Evolutionary conservation across 2,113 vertebrate species (phyloP), one percentile per base, ranked within the genome.

Genomic region (Xiphorhynchus elegans): DNA sequence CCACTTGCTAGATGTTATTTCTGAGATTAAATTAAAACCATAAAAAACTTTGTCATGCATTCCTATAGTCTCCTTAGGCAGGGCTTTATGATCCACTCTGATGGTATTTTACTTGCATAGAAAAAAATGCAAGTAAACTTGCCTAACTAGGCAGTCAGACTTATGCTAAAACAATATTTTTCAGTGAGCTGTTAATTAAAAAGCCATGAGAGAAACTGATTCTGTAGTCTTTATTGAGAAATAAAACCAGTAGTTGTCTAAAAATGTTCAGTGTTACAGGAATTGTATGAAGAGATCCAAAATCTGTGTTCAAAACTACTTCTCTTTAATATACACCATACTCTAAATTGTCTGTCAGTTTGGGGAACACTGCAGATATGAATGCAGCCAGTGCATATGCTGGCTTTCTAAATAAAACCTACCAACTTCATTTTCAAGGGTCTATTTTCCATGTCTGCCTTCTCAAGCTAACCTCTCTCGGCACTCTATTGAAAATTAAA

Each of bases 321-420:
- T 94, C 62, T 83, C 44, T 93, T 84, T 94, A 94, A 90, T 56
- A 91, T 64, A 93, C 47, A 77, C 75, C 63, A 52, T 25, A 33
- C 12, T 82, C 73, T 76, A 86, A 92, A 95, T 85, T 85, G 79
- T 94, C 87, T 97, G 95, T 96, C 95, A 94, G 58, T 90, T 56
- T 94, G 77, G 62, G 64, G 90, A 95, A 87, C 46, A 66, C 81
- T 90, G 95, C 87, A 88, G 79, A 82, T 94, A 89, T 39, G 90
- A 95, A 90, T 87, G 58, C 82, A 96, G 84, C 66, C 76, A 80
- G 69, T 83, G 82, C 94, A 96, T 96, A 93, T 94, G 92, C 59
- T 80, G 74, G 75, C 82, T 96, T 97, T 95, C 96, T 96, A 97
- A 97, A 97, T 95, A 97, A 97, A 96, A 94, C 86, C 84, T 95